Evolutionary conservation across 2,888 invertebrate species (phyloP).

Genomic region (Phoronis australis): DNA sequence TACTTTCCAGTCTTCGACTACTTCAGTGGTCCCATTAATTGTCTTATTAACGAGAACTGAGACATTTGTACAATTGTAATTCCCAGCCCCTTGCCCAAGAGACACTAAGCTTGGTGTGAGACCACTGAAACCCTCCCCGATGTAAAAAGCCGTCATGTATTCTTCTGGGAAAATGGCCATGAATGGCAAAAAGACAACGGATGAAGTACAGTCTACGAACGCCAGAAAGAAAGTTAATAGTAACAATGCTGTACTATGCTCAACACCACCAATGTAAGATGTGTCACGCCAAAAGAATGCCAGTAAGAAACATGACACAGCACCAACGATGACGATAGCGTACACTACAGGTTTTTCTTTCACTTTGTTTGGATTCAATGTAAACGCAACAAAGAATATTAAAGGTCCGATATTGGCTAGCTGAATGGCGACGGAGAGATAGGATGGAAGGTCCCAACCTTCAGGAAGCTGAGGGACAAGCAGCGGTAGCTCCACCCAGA

Average conservation of each 20-base stretch:
- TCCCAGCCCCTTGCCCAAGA: constrained; percentile 72
- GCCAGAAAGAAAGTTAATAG: constrained; percentile 65
- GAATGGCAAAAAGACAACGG: constrained; percentile 80
- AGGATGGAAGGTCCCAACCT: constrained; percentile 76
- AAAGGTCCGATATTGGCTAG: constrained; percentile 75
- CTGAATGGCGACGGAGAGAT: constrained; percentile 72
- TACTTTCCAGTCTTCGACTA: constrained; percentile 17
- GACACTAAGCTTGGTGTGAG: constrained; percentile 74
- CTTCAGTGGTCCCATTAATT: constrained; percentile 14
- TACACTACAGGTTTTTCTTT: constrained; percentile 50
- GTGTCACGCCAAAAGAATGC: constrained; percentile 58
- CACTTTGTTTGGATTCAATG: constrained; percentile 3
- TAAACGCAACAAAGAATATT: constrained; percentile 56
- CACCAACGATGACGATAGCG: constrained; percentile 50
- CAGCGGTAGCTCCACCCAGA: constrained; percentile 78
- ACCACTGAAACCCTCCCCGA: constrained; percentile 56
- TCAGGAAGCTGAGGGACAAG: constrained; percentile 75
- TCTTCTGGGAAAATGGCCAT: constrained; percentile 65
- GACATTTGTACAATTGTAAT: constrained; percentile 55
- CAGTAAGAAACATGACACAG: constrained; percentile 46
- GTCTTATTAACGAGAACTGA: constrained; percentile 19
- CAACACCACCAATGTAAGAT: constrained; percentile 49
- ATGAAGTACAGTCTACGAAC: constrained; percentile 78
- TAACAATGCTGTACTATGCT: constrained; percentile 57
- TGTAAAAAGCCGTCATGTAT: constrained; percentile 73